Evolutionary conservation across 2,888 invertebrate species (phyloP).

Genomic region (Lochmaea capreae): DNA sequence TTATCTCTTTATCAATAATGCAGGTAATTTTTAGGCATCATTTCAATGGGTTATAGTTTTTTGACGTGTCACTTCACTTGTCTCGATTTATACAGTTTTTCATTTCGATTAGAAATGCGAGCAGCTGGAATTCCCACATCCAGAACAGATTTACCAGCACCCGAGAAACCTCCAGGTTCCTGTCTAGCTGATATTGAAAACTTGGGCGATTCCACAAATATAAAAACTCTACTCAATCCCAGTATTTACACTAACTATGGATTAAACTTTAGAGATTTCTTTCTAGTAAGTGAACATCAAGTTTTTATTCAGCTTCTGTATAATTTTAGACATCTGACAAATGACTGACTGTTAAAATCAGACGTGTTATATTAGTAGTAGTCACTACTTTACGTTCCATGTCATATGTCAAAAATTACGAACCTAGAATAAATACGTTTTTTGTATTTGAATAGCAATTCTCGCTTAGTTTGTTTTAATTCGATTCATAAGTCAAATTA

Average conservation of each 20-base stretch:
- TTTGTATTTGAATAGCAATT: no score
- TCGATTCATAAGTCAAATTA: neutral
- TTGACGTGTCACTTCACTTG: constrained; percentile 18
- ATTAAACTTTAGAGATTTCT: constrained; percentile 63
- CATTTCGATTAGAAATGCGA: constrained; percentile 46
- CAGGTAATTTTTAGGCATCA: constrained; percentile 47
- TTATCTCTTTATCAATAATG: constrained; percentile 57
- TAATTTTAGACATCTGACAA: no score
- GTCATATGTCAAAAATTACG: no score
- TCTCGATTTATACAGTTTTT: no score
- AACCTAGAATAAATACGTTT: no score
- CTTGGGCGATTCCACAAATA: constrained; percentile 60
- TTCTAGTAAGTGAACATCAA: no score
- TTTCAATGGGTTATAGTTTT: neutral
- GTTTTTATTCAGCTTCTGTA: neutral
- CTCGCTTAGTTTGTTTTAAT: neutral
- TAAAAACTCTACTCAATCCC: constrained; percentile 63
- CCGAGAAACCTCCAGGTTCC: constrained; percentile 52
- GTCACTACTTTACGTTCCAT: neutral
- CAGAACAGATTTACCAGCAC: constrained; percentile 54
- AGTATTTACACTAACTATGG: constrained; percentile 65
- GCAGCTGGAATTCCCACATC: constrained; percentile 58
- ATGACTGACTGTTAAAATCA: no score
- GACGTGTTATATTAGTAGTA: neutral
- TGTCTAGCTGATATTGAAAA: constrained; percentile 57